These are phyloP conservation scores for Myotis findleyi DNA, from an alignment of 2,797 vertebrate genomes.

Conservation along the genomic window DNA sequence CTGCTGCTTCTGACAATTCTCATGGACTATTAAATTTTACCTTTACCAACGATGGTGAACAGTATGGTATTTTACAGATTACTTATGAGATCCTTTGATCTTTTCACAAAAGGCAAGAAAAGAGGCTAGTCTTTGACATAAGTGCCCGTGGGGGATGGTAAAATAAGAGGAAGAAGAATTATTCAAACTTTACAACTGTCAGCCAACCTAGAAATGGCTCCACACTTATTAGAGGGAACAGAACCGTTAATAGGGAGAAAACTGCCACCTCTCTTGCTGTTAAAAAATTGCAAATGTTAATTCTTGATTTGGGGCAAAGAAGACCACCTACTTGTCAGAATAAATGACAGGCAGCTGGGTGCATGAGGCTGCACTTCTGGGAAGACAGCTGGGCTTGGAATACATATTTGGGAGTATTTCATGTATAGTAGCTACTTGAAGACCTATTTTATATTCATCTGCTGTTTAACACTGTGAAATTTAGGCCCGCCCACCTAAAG, in stretches of 20 bases:
- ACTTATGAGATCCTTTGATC: constrained; percentile 76
- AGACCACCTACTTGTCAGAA: not conserved
- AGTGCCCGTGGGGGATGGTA: constrained; percentile 11
- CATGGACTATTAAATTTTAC: constrained; percentile 65
- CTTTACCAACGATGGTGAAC: constrained; percentile 64
- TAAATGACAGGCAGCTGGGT: not conserved
- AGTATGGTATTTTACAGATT: constrained; percentile 56
- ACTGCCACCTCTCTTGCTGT: constrained; percentile 25
- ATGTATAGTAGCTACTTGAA: not conserved
- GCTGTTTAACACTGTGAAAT: not conserved
- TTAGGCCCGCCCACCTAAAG: not conserved
- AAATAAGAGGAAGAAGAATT: constrained; percentile 67
- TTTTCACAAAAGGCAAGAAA: constrained; percentile 26
- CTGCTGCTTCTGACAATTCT: constrained; percentile 66
- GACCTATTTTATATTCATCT: not conserved
- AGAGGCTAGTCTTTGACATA: constrained; percentile 36
- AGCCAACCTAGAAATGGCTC: constrained; percentile 62
- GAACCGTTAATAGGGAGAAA: not conserved
- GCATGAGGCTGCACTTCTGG: not conserved
- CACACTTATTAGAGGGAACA: constrained; percentile 57
- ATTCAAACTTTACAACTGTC: constrained; percentile 64
- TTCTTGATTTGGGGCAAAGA: not conserved
- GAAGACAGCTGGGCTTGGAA: not conserved
- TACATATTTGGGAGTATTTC: not conserved
- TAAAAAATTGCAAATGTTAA: constrained; percentile 51